These are phyloP conservation scores for Napeogenes sylphis DNA, from an alignment of 2,888 invertebrate genomes.

Conservation along the genomic window DNA sequence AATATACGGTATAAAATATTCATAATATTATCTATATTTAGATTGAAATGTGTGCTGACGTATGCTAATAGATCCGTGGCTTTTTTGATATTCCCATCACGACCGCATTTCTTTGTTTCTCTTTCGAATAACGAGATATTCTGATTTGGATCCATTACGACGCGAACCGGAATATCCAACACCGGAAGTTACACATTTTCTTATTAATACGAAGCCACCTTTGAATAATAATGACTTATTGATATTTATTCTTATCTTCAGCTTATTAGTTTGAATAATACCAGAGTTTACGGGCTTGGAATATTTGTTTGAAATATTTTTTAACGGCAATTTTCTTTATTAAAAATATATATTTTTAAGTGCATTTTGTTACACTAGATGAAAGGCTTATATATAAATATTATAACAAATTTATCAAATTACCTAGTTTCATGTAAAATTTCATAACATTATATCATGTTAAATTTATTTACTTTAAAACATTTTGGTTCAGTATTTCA, in stretches of 20 bases:
- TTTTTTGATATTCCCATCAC: constrained; percentile 56
- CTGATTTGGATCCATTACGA: constrained; percentile 71
- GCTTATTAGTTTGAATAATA: constrained; percentile 12
- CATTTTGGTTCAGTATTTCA: neutral
- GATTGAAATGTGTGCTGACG: constrained; percentile 7
- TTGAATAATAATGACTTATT: constrained; percentile 59
- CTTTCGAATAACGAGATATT: constrained; percentile 74
- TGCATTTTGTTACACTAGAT: too few species aligned
- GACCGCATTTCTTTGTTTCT: constrained; percentile 70
- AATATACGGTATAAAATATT: constrained; percentile 7
- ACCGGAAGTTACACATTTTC: constrained; percentile 72
- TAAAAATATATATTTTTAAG: too few species aligned
- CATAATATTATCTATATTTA: constrained; percentile 1
- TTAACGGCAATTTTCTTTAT: neutral
- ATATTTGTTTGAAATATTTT: neutral
- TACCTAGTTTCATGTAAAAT: too few species aligned
- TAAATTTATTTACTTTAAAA: too few species aligned
- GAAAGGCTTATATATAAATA: too few species aligned
- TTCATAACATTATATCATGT: too few species aligned
- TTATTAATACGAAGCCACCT: constrained; percentile 65
- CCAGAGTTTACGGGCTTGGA: neutral
- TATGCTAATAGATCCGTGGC: constrained; percentile 29
- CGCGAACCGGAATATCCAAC: constrained; percentile 73
- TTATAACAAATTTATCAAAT: too few species aligned
- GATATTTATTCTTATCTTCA: constrained; percentile 47